Conservation (phyloP, 2,888 invertebrate species). For the Mythimna lalbum region DNA sequence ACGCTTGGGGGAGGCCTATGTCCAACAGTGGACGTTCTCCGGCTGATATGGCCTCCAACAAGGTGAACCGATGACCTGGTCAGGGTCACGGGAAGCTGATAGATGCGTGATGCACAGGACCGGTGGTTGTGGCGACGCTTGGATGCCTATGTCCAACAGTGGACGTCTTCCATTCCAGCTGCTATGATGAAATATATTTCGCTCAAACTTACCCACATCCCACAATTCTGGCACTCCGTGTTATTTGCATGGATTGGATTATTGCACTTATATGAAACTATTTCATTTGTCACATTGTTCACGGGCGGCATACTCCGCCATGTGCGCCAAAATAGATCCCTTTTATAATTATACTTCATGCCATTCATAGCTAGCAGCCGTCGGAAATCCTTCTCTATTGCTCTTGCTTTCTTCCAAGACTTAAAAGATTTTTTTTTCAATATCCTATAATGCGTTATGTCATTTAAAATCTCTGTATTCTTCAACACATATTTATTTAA, state of each 20-base stretch:
- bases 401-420: slow-evolving; percentile 49
- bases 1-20: too few species aligned
- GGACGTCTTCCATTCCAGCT: too few species aligned
- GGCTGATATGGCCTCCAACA: too few species aligned
- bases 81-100: too few species aligned
- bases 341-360: slow-evolving; percentile 75
- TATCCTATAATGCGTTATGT: slow-evolving; percentile 68
- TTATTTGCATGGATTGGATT: slow-evolving; percentile 63
- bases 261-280: slow-evolving; percentile 75
- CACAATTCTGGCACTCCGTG: slow-evolving; percentile 66
- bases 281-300: slow-evolving; percentile 54
- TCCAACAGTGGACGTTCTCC: too few species aligned
- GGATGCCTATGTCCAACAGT: too few species aligned
- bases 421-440: slow-evolving; percentile 16
- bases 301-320: slow-evolving; percentile 73
- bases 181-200: background rate
- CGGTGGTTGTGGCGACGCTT: too few species aligned
- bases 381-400: slow-evolving; percentile 73
- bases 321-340: slow-evolving; percentile 79
- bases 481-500: slow-evolving; percentile 57
- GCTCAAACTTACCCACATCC: slow-evolving; percentile 76
- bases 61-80: too few species aligned
- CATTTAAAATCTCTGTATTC: slow-evolving; percentile 68
- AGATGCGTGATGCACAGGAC: too few species aligned
- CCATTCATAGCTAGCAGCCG: slow-evolving; percentile 74